Evolutionary conservation across 2,888 invertebrate species (phyloP), one percentile per base, ranked within the genome.

Genomic region (Sphecodes monilicornis): DNA sequence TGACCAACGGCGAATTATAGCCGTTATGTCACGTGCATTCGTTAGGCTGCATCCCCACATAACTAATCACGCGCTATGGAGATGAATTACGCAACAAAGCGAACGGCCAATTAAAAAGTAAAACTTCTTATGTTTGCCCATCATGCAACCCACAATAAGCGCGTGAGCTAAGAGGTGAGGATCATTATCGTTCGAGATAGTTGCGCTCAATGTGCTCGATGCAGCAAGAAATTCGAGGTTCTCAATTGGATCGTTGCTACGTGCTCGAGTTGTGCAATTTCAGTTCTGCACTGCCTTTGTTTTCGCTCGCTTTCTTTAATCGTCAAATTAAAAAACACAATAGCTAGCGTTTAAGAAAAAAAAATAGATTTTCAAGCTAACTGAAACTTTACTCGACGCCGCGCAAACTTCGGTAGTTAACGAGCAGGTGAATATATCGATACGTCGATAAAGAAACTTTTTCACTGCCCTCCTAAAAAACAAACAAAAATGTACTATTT

Each of bases 1-100:
- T 76, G 74, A 73, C 76, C 77, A n/a, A n/a, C n/a, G 68, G 68
- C 70, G 64, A 75, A 76, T 60, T 71, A 70, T 66, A 68, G 72
- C 74, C 79, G 82, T 87, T 86, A 83, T 90, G 82, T 85, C 87
- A 88, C 76, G 81, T 80, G 80, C 76, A 81, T 84, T 82, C 76
- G 76, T 88, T 43, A 68, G 71, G 76, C 41, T 76, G 76, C 69
- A 79, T 70, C 79, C 79, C 83, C 74, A 76, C 80, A 77, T 86
- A 83, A 80, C 43, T 77, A 83, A 89, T 86, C 60, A 80, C 66
- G 16, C 73, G 71, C 70, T 76, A 73, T 72, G 72, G 74, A 72
- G 74, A 81, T n/a, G n/a, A n/a, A 78, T 89, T 88, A 72, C 83
- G 75, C 78, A 89, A 87, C 69, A 76, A 78, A 75, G 16, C 57